These are phyloP conservation scores for Plagiodera versicolora DNA, from an alignment of 2,888 invertebrate genomes.

Conservation along the genomic window DNA sequence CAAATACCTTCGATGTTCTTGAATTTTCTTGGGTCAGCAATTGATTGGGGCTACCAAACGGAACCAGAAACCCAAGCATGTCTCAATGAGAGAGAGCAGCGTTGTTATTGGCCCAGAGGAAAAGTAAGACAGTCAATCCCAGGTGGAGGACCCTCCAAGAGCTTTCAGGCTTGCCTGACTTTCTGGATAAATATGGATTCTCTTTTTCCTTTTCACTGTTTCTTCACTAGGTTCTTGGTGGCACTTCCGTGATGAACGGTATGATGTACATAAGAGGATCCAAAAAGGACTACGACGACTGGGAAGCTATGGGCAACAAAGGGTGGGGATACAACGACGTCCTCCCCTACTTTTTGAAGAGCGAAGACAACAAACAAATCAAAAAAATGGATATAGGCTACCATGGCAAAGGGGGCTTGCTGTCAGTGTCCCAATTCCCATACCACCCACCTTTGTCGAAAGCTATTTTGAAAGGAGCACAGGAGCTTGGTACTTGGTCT, in stretches of 20 bases:
- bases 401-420: conserved; percentile 75
- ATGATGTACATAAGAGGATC: conserved; percentile 96
- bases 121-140: conserved; percentile 61
- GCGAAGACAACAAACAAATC: conserved; percentile 76
- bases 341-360: conserved; percentile 85
- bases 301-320: conserved; percentile 82
- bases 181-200: too few species aligned
- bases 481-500: conserved; percentile 75
- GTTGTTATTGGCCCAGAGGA: conserved; percentile 85
- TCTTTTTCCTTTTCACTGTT: too few species aligned
- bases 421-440: conserved; percentile 80
- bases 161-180: too few species aligned
- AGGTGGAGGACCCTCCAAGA: too few species aligned
- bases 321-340: conserved; percentile 91
- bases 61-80: conserved; percentile 80
- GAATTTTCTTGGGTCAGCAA: conserved; percentile 81
- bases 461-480: conserved; percentile 76
- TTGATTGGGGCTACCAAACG: conserved; percentile 87
- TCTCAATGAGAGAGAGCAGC: conserved; percentile 67
- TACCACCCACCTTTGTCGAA: conserved; percentile 83
- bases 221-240: conserved; percentile 72
- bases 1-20: conserved; percentile 90
- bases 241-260: conserved; percentile 91
- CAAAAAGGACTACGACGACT: conserved; percentile 82
- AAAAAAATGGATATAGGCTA: conserved; percentile 75